Percentiles rank a stretch among this genome's conserved stretches.
These are phyloP conservation scores for Orchesella flavescens DNA, from an alignment of 2,888 invertebrate species.

Conservation along the genomic window DNA sequence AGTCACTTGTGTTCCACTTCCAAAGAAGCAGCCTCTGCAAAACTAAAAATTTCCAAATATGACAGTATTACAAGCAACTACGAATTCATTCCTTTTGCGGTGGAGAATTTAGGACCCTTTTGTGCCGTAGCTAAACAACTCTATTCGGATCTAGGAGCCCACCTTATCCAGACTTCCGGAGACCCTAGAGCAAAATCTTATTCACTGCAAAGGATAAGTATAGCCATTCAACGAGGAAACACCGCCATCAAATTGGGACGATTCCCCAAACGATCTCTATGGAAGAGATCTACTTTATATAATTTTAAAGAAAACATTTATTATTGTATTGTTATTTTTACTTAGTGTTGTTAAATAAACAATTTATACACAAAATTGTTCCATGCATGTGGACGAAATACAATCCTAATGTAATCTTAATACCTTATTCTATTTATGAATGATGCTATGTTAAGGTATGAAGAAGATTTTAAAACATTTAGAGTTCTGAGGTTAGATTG, in stretches of 20 bases:
- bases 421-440: too few relatives aligned
- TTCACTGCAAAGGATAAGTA: slow-evolving; percentile 1
- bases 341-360: too few relatives aligned
- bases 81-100: slow-evolving; percentile 17
- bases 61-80: neutral
- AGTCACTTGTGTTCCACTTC: neutral
- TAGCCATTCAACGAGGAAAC: slow-evolving; percentile 49
- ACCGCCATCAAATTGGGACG: slow-evolving; percentile 5
- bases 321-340: too few relatives aligned
- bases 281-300: too few relatives aligned
- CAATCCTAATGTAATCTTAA: too few relatives aligned
- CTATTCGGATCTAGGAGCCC: neutral
- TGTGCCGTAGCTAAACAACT: slow-evolving; percentile 2
- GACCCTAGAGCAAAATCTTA: slow-evolving; percentile 4
- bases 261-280: too few relatives aligned
- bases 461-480: too few relatives aligned
- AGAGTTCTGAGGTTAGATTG: too few relatives aligned
- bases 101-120: slow-evolving; percentile 35
- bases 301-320: too few relatives aligned
- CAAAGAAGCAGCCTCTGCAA: neutral
- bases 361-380: too few relatives aligned
- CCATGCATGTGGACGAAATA: too few relatives aligned
- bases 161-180: neutral
- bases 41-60: slow-evolving; percentile 33
- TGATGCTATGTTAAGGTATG: too few relatives aligned